Base-by-base conservation (phyloP, 2,797 vertebrate species). In the Ambastaia sidthimunki region DNA sequence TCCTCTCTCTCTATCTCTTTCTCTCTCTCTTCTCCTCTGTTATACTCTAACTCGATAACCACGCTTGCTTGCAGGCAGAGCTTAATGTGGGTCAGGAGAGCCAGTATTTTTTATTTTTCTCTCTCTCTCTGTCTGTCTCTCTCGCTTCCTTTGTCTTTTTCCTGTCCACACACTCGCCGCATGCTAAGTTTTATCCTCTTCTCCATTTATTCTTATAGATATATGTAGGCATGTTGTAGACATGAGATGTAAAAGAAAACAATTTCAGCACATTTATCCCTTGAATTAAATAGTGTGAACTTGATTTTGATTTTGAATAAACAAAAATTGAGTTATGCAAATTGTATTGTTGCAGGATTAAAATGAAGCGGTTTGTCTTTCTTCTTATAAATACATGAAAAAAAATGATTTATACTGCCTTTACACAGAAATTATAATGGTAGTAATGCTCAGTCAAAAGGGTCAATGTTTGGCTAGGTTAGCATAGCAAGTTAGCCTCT, bases 1-100 rank as follows among this genome's bases (percentile, higher is more conserved):
- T 67, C 66, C 68, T 67, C 62, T 16, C 77, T 37, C 41, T 52
- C 23, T 23, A 15, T 12, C 47, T 7, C 54, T 48, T 54, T 37
- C 54, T 41, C 31, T 71, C 28, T 25, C 65, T 63, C 28, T 28
- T 68, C 60, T 74, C 57, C 71, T 16, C 74, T 21, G 44, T 78
- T 73, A 62, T 50, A 78, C 70, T 70, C 75, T 81, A 78, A 81
- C 76, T 78, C 76, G 71, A 71, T 81, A 82, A 78, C 71, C 12
- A 73, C 84, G 82, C 87, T 89, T 90, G 90, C 93, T 71, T 93
- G 91, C 90, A 90, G 91, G 92, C 91, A 44, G 85, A 84, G 85
- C 89, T 91, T 89, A 92, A 93, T 94, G 90, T 94, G 93, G 92
- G 92, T 94, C 93, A 94, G 91, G 90, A 91, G 88, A 93, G 90